Conservation (phyloP, 2,888 invertebrate species). For the Tanytarsus gracilentus region DNA sequence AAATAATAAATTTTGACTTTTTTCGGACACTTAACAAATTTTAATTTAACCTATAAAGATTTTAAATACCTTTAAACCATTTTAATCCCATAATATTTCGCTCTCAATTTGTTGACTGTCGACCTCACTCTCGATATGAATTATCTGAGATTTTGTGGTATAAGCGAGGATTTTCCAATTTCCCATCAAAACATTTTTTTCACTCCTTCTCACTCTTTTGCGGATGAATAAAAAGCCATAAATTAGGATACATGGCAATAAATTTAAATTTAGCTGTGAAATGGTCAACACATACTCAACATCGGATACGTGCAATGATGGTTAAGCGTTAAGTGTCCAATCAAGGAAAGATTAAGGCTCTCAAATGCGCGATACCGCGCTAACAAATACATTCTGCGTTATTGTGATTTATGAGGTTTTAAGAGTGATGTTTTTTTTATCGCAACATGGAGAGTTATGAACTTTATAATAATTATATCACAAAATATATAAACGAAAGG, state of each 20-base stretch:
- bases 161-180: neutral
- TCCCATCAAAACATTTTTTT: constrained; percentile 5
- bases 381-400: neutral
- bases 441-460: neutral
- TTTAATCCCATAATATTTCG: no score
- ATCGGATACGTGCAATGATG: constrained; percentile 3
- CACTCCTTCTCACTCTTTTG: neutral
- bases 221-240: constrained; percentile 4
- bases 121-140: constrained; percentile 7
- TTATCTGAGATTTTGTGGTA: constrained; percentile 24
- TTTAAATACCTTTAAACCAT: no score
- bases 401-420: constrained; percentile 6
- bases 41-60: no score
- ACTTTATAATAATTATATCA: neutral
- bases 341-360: constrained; percentile 19
- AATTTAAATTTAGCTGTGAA: constrained; percentile 27
- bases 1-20: no score
- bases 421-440: neutral
- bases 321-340: constrained; percentile 11
- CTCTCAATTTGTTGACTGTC: neutral
- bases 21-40: no score
- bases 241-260: constrained; percentile 25
- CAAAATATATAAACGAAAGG: neutral
- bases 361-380: neutral
- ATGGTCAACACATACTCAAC: neutral